Percentiles rank a stretch among this genome's conserved stretches.
phyloP scores from a whole-genome alignment of 92 coral and sea anemone genomes.

The Palythoa grandiflora region DNA sequence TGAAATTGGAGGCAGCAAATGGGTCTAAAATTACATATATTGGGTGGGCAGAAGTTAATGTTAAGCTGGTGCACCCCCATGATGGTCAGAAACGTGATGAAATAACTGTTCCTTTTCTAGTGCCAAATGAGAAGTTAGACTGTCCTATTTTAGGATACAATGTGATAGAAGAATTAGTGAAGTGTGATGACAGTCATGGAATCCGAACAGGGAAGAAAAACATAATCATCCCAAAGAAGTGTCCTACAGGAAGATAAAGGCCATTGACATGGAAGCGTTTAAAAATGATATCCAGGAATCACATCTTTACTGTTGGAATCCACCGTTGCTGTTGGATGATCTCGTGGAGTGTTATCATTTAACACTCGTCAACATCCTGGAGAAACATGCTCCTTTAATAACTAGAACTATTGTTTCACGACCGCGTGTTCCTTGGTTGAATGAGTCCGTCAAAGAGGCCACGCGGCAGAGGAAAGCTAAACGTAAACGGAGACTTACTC shows the following conservation, averaged over 20 bases:
- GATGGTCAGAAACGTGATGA: slow-evolving; percentile 51
- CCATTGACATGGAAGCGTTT: not conserved
- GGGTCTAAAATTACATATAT: slow-evolving; percentile 59
- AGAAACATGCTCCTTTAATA: slow-evolving; percentile 59
- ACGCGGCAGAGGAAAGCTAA: slow-evolving; percentile 65
- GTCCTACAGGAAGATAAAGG: slow-evolving; percentile 12
- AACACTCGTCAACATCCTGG: slow-evolving; percentile 32
- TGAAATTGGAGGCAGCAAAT: slow-evolving; percentile 62
- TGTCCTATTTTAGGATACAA: slow-evolving; percentile 46
- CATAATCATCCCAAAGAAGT: not conserved
- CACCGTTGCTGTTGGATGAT: not conserved
- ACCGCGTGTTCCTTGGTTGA: slow-evolving; percentile 69
- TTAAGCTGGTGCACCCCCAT: slow-evolving; percentile 43
- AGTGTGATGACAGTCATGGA: slow-evolving; percentile 27
- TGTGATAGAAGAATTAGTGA: not conserved
- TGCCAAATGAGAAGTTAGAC: slow-evolving; percentile 44
- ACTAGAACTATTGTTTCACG: slow-evolving; percentile 41
- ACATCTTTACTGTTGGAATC: not conserved
- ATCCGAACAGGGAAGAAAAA: not conserved
- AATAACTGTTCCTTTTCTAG: slow-evolving; percentile 58
- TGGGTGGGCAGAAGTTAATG: slow-evolving; percentile 60
- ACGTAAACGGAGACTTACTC: slow-evolving; percentile 45
- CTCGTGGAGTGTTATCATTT: slow-evolving; percentile 24
- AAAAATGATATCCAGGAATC: not conserved
- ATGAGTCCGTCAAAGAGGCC: slow-evolving; percentile 57